Base-by-base conservation (phyloP, 2,888 invertebrate species). In the Drosophila percnosoma region DNA sequence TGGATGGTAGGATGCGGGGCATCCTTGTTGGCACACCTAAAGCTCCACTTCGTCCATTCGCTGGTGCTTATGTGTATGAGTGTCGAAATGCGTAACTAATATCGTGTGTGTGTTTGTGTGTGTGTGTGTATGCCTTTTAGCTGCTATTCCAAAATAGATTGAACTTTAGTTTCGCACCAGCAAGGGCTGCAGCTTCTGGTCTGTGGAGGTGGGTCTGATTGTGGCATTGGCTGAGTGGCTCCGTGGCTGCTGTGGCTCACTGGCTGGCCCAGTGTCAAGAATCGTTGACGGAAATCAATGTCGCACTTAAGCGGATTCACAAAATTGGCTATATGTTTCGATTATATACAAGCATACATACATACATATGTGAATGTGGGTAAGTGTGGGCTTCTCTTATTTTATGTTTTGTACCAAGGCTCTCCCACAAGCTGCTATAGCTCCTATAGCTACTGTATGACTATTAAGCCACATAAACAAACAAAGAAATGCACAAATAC, bases 281-380 rank as follows among this genome's bases (percentile, higher is more conserved):
- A 85, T 86, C 83, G 73, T 68, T 80, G 90, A 88, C 85, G 90
- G 89, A 85, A 85, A 85, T 90, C 85, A 85, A 85, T 90, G 85
- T 85, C 89, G 90, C 90, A 85, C 85, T 85, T 90, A 85, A 88
- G 85, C 85, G 85, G 85, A 85, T 85, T 90, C 89, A 45, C 81
- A 83, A 85, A 90, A 85, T 85, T 85, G 85, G 89, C 90, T 90
- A 83, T 80, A 88, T 90, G 80, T 75, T 86, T 75, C 75, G 75
- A 52, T 51, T 45, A 48, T 38, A 15, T 33, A 21, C 27, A 4
- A 48, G 15, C 34, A 27, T 27, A 27, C 40, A 6, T 10, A 31
- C 27, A 6, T 13, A 48, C 13, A 15, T n/a, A 34, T 45, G 31
- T 54, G 33, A 15, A 15, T 52, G 31, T 63, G 27, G 33, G 24